These are phyloP conservation scores for Ceriagrion tenellum DNA, from an alignment of 2,888 invertebrate species.

Conservation along the genomic window DNA sequence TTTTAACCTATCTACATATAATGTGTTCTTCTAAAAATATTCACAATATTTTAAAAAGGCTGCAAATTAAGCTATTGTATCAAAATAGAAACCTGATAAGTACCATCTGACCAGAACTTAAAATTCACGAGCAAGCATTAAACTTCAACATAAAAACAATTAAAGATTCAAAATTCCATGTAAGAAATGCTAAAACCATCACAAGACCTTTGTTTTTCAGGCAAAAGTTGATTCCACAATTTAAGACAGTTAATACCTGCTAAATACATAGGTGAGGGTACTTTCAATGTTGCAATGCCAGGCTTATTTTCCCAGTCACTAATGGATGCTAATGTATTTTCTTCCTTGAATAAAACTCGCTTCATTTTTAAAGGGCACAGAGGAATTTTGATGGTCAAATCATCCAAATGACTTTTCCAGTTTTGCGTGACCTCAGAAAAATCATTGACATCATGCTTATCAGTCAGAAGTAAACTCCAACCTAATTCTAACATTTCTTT, in stretches of 20 bases:
- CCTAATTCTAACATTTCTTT: background rate
- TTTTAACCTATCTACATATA: too few relatives aligned
- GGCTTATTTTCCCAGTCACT: conserved; percentile 81
- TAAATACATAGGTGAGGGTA: conserved; percentile 82
- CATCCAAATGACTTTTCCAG: background rate
- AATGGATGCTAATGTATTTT: conserved; percentile 78
- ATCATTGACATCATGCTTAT: conserved; percentile 75
- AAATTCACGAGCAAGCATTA: too few relatives aligned
- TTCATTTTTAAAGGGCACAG: conserved; percentile 79
- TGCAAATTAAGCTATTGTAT: too few relatives aligned
- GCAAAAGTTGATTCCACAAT: conserved; percentile 80
- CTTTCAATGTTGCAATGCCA: conserved; percentile 79
- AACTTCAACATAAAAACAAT: background rate
- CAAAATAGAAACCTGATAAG: too few relatives aligned
- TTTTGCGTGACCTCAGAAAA: conserved; percentile 74
- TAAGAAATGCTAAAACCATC: conserved; percentile 83
- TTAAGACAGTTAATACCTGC: conserved; percentile 80
- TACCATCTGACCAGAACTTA: too few relatives aligned
- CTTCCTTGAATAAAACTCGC: conserved; percentile 81
- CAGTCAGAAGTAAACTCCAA: conserved; percentile 74
- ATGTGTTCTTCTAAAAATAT: too few relatives aligned
- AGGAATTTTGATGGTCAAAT: background rate
- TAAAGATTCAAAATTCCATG: conserved; percentile 75
- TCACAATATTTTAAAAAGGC: too few relatives aligned
- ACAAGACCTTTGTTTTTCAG: conserved; percentile 80